Conservation (phyloP, 2,888 invertebrate species). For the Ophion costatus region DNA sequence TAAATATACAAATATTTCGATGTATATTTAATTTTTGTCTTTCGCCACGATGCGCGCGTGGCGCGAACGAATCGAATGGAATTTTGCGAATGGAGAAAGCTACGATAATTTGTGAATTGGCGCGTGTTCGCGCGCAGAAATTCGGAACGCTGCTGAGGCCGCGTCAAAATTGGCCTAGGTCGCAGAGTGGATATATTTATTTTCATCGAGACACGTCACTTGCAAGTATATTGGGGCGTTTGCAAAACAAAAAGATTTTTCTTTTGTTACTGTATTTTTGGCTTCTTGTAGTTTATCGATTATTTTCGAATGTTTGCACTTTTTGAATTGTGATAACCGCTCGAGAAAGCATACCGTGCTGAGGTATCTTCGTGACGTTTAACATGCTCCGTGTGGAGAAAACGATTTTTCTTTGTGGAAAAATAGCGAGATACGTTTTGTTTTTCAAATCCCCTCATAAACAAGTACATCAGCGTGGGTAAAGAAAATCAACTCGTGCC, state of each 20-base stretch:
- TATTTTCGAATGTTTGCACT: neutral
- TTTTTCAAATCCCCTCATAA: neutral
- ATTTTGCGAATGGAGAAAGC: neutral
- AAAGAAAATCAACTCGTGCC: neutral
- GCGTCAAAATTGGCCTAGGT: slow-evolving; percentile 9
- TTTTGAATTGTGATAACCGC: neutral
- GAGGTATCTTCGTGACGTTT: neutral
- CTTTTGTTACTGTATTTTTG: neutral
- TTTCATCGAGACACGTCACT: neutral
- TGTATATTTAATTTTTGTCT: neutral
- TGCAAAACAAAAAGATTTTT: neutral
- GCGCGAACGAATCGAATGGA: neutral
- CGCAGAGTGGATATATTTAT: slow-evolving; percentile 4
- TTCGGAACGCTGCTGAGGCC: neutral
- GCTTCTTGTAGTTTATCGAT: neutral
- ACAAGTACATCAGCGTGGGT: neutral
- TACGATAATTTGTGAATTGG: neutral
- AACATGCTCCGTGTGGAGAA: neutral
- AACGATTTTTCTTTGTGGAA: neutral
- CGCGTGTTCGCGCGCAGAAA: neutral
- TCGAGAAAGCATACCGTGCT: neutral
- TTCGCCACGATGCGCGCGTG: neutral
- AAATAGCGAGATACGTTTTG: neutral
- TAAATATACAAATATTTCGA: too few species aligned
- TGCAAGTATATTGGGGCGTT: neutral